Base-by-base conservation (phyloP, 2,797 vertebrate genomes). In the Acanthurus tractus region DNA sequence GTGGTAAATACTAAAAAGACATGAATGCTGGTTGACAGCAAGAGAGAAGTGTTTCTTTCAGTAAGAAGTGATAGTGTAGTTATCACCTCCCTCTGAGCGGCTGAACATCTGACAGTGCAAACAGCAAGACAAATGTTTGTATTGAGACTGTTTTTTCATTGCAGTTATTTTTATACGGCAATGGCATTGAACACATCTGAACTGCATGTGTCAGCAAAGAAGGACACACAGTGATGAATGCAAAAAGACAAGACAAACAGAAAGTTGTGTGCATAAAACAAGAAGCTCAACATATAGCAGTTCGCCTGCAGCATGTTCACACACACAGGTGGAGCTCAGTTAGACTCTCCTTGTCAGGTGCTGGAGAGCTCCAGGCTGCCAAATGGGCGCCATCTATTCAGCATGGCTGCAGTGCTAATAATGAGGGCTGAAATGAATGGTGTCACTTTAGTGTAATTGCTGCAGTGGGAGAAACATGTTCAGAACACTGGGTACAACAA, bases 371-470 rank as follows among this genome's bases (percentile, higher is more conserved):
- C 29, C 70, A 25, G 76, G 78, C 80, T 84, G 82, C 82, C 69
- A 83, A 74, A 89, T 55, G 45, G 66, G 1, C 25, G 23, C 70
- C 74, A 79, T 89, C 53, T 71, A 82, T 82, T 87, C 85, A 75
- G 63, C 56, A 29, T 34, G 42, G 75, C 74, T n/a, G 4, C 63
- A 57, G 79, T 14, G 46, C 76, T 79, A 79, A 88, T 91, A 91
- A 87, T 77, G 77, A 88, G 84, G 38, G 55, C 52, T 64, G 55
- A 77, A 89, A 91, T 89, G 61, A 88, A 89, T 82, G 77, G 46
- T 48, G 77, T 78, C 87, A 81, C 87, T 91, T 88, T 62, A 62
- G 68, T 80, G 49, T 86, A 92, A 90, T 87, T 84, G 88, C 76
- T 83, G 83, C 48, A 69, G 72, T 81, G 89, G 89, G 82, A 86